Evolutionary conservation across 2,888 invertebrate genomes (phyloP).

Genomic region (Philhelius pedissequus): DNA sequence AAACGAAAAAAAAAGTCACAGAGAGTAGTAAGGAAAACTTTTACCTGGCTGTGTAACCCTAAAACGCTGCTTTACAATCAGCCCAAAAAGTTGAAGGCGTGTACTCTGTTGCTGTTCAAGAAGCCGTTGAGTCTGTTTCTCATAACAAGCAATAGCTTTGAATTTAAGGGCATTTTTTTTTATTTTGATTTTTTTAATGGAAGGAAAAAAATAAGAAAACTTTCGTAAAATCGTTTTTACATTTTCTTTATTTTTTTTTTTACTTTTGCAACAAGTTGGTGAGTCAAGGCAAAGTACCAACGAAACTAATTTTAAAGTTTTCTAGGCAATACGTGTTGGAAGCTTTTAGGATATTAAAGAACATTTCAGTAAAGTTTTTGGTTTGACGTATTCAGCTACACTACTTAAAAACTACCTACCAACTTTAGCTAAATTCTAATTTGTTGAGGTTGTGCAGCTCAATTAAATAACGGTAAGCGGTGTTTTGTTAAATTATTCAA

Average conservation of each 20-base stretch:
- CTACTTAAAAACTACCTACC: not conserved
- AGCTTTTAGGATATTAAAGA: not conserved
- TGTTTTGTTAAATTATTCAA: not conserved
- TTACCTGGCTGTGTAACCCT: conserved; percentile 39
- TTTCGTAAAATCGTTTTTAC: conserved; percentile 11
- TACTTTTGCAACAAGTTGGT: conserved; percentile 59
- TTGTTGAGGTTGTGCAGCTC: conserved; percentile 6
- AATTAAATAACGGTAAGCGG: not conserved
- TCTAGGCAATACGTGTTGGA: not conserved
- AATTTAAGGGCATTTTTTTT: not conserved
- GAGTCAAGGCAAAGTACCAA: conserved; percentile 33
- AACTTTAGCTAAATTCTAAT: not conserved
- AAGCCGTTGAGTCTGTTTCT: conserved; percentile 51
- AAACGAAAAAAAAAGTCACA: not conserved
- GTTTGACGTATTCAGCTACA: not conserved
- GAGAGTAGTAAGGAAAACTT: conserved; percentile 22
- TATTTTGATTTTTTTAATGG: not conserved
- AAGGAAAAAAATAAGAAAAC: conserved; percentile 18
- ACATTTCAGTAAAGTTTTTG: not conserved
- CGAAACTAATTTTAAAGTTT: conserved; percentile 57
- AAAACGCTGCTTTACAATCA: conserved; percentile 44
- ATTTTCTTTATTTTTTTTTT: conserved; percentile 10
- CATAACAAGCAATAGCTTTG: conserved; percentile 39
- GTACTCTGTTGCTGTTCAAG: conserved; percentile 21
- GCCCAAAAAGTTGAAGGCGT: conserved; percentile 27